Evolutionary conservation across 1,140 invertebrate species (phyloP).

Genomic region (Drosophila pachea): DNA sequence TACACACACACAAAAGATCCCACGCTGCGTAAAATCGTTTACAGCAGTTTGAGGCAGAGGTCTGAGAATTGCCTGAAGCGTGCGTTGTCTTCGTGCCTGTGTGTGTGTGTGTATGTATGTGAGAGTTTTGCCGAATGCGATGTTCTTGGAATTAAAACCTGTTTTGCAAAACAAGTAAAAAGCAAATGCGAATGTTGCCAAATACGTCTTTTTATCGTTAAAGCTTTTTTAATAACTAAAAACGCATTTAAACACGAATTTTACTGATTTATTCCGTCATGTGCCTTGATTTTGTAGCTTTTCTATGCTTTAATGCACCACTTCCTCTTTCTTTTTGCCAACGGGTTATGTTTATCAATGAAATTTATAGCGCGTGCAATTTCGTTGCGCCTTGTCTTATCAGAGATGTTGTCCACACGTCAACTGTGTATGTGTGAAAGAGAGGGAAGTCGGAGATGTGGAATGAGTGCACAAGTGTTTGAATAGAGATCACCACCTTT

Average conservation of each 20-base stretch:
- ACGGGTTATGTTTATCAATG: constrained; percentile 60
- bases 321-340: constrained; percentile 51
- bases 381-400: constrained; percentile 45
- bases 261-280: constrained; percentile 1
- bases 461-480: constrained; percentile 5
- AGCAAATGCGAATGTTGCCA: background rate
- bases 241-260: background rate
- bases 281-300: constrained; percentile 21
- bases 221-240: too few relatives aligned
- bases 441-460: background rate
- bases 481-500: constrained; percentile 24
- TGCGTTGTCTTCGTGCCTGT: constrained; percentile 17
- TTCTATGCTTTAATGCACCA: constrained; percentile 58
- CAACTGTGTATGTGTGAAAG: constrained; percentile 2
- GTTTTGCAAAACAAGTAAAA: background rate
- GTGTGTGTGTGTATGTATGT: constrained; percentile 11
- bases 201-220: background rate
- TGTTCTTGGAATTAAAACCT: constrained; percentile 15
- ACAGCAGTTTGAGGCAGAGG: constrained; percentile 37
- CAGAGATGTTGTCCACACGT: constrained; percentile 21
- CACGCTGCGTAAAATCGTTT: constrained; percentile 59
- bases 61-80: constrained; percentile 57
- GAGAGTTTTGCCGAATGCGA: constrained; percentile 5
- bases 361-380: constrained; percentile 56
- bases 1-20: constrained; percentile 36